A percentile compares a stretch with the other conserved stretches of the same genome.
These are phyloP conservation scores for Timandra comae DNA, from an alignment of 2,888 invertebrate species.

Conservation along the genomic window DNA sequence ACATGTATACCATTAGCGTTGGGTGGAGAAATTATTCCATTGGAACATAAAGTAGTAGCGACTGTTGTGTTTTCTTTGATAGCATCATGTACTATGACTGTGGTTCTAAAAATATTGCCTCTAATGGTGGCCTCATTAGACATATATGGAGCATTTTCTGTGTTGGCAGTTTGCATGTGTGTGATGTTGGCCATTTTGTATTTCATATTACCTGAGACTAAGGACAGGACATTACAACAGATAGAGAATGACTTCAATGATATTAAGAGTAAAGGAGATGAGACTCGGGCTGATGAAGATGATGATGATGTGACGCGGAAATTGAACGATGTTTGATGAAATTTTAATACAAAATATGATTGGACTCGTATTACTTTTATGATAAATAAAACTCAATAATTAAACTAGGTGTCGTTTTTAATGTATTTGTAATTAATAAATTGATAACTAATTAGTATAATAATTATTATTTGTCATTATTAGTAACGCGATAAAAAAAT, in stretches of 20 bases:
- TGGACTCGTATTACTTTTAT: no score
- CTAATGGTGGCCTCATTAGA: slow-evolving; percentile 24
- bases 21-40: slow-evolving; percentile 50
- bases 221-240: slow-evolving; percentile 12
- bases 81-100: slow-evolving; percentile 30
- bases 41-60: slow-evolving; percentile 44
- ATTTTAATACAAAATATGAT: no score
- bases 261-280: not conserved
- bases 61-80: slow-evolving; percentile 28
- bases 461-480: no score
- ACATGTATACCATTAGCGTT: slow-evolving; percentile 48
- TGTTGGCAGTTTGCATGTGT: slow-evolving; percentile 24
- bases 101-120: slow-evolving; percentile 39
- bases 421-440: no score
- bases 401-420: no score
- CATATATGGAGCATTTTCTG: slow-evolving; percentile 33
- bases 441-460: no score
- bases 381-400: no score
- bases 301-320: no score
- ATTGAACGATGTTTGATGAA: no score
- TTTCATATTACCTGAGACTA: slow-evolving; percentile 32
- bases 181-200: slow-evolving; percentile 25
- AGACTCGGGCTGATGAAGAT: not conserved
- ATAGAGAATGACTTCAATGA: slow-evolving; percentile 3
- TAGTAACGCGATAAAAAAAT: no score